Evolutionary conservation across 2,797 vertebrate genomes (phyloP).

Genomic region (Coluber constrictor): DNA sequence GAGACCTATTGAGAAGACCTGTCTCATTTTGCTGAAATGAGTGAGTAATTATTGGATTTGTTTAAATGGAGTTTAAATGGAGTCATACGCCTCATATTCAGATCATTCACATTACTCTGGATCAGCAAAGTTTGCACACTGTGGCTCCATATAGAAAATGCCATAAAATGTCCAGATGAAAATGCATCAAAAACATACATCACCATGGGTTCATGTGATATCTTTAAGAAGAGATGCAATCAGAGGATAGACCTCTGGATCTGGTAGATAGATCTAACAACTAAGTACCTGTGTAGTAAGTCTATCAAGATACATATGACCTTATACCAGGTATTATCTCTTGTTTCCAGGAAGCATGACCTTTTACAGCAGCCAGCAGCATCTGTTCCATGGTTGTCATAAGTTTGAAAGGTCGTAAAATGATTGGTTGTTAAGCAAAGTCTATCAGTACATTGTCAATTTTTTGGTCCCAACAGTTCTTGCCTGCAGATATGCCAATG

Average conservation of each 20-base stretch:
- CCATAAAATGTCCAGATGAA: background rate
- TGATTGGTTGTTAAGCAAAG: background rate
- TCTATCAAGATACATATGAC: background rate
- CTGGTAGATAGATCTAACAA: background rate
- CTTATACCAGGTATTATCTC: background rate
- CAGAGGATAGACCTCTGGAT: background rate
- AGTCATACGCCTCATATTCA: background rate
- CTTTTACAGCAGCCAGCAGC: background rate
- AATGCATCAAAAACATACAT: background rate
- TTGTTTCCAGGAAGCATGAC: background rate
- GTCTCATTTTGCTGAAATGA: background rate
- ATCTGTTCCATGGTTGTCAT: too few relatives aligned
- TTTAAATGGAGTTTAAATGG: background rate
- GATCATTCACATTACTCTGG: background rate
- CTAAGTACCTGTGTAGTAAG: background rate
- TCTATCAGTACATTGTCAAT: too few relatives aligned
- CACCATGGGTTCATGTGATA: background rate
- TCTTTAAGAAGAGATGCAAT: background rate
- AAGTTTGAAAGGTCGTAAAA: background rate
- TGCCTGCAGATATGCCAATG: too few relatives aligned
- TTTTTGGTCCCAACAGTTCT: too few relatives aligned
- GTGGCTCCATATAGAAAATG: background rate
- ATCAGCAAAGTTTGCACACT: background rate
- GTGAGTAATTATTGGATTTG: background rate
- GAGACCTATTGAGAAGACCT: background rate